Percentiles rank a stretch among this genome's conserved stretches.
Evolutionary conservation across 2,797 vertebrate genomes (phyloP).

Genomic region (Melanitta fusca): DNA sequence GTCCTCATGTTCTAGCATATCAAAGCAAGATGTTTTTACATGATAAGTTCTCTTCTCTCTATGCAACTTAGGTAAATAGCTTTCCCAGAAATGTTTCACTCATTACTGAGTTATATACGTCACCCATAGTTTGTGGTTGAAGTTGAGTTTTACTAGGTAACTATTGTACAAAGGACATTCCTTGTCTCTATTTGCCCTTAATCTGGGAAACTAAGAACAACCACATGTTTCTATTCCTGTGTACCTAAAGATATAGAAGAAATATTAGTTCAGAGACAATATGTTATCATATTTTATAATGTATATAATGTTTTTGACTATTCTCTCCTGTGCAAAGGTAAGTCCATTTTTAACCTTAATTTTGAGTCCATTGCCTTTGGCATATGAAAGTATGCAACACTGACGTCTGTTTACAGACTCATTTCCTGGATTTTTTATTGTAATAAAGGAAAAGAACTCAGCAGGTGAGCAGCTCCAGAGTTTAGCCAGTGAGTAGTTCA

Average conservation of each 20-base stretch:
- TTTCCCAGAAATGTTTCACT: constrained; percentile 46
- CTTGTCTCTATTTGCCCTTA: constrained; percentile 34
- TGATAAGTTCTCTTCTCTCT: constrained; percentile 48
- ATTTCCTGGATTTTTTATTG: neutral
- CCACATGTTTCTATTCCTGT: constrained; percentile 19
- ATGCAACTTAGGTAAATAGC: constrained; percentile 35
- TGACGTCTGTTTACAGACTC: neutral
- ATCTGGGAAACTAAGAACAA: constrained; percentile 40
- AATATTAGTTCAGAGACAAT: constrained; percentile 48
- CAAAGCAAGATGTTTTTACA: constrained; percentile 53
- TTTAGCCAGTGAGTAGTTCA: neutral
- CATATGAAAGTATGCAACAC: neutral
- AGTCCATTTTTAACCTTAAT: constrained; percentile 11
- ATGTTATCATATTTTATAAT: neutral
- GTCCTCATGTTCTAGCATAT: constrained; percentile 38
- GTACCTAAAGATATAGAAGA: constrained; percentile 41
- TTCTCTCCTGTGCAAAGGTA: neutral
- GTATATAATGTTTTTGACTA: neutral
- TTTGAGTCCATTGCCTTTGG: neutral
- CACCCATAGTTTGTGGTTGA: neutral
- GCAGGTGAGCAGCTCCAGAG: neutral
- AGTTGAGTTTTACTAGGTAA: neutral
- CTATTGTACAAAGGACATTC: constrained; percentile 36
- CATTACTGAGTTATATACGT: neutral
- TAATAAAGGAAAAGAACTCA: neutral